Conservation (phyloP, 2,797 vertebrate genomes). For the Spinus pinus region DNA sequence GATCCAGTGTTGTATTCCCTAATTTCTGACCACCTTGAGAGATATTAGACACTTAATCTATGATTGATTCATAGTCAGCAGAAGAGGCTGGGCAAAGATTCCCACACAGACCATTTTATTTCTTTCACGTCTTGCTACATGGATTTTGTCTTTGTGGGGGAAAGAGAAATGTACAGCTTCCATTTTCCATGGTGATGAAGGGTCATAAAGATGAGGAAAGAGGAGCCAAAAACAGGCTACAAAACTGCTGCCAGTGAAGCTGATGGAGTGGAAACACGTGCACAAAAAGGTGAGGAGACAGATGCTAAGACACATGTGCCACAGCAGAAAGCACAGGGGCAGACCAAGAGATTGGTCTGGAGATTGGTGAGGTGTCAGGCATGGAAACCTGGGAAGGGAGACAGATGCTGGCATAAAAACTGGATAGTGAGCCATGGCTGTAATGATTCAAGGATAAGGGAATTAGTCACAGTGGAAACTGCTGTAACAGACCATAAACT, state of each 20-base stretch:
- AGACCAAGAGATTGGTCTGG: no score
- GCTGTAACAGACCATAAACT: slow-evolving; percentile 4
- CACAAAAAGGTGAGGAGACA: neutral
- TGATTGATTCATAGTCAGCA: neutral
- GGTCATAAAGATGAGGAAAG: slow-evolving; percentile 5
- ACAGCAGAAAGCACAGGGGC: neutral
- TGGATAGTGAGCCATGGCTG: neutral
- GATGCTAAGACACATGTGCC: neutral
- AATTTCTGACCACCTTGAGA: neutral
- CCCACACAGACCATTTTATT: neutral
- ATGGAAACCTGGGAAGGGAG: neutral
- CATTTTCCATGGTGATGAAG: neutral
- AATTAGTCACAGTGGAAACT: neutral
- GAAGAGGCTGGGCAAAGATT: neutral
- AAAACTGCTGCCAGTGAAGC: neutral
- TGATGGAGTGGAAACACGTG: neutral
- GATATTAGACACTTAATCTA: neutral
- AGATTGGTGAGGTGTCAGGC: neutral
- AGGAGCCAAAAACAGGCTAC: neutral
- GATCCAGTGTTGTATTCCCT: neutral
- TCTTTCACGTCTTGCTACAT: neutral
- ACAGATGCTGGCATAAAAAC: neutral
- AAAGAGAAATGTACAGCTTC: neutral
- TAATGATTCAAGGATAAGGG: neutral
- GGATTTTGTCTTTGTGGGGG: neutral